These are phyloP conservation scores for Crotalus horridus DNA, from an alignment of 2,113 vertebrate genomes.

Conservation along the genomic window DNA sequence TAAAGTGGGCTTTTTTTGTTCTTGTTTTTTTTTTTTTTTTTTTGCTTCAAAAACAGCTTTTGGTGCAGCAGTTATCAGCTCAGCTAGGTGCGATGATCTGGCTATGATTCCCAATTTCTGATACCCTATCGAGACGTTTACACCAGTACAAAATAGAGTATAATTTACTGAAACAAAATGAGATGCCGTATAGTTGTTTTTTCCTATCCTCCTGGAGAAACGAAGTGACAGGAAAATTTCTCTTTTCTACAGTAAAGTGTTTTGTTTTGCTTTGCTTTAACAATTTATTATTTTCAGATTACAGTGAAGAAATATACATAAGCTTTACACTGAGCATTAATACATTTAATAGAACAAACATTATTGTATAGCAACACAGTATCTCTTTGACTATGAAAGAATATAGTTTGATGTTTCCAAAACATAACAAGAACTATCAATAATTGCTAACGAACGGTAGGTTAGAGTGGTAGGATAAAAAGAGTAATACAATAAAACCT, in stretches of 20 bases:
- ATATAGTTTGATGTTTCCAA: not conserved
- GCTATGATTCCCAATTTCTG: not conserved
- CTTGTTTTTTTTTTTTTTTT: not conserved
- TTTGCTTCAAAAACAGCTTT: not conserved
- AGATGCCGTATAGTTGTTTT: not conserved
- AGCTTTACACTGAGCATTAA: not conserved
- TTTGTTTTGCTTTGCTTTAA: not conserved
- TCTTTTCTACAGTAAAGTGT: not conserved
- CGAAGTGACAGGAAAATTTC: not conserved
- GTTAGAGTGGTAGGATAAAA: not conserved
- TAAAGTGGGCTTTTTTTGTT: not conserved
- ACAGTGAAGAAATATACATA: not conserved
- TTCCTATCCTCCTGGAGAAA: not conserved
- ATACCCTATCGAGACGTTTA: not conserved
- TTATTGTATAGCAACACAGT: not conserved
- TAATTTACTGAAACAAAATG: not conserved
- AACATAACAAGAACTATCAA: not conserved
- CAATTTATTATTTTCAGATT: not conserved
- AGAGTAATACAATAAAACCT: not conserved
- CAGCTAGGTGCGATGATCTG: not conserved
- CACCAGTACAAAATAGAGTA: not conserved
- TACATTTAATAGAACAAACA: not conserved
- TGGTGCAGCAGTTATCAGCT: not conserved
- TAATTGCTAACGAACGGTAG: not conserved
- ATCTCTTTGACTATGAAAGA: not conserved